phyloP scores from a whole-genome alignment of 2,888 invertebrate genomes.

The Andrena hattorfiana region DNA sequence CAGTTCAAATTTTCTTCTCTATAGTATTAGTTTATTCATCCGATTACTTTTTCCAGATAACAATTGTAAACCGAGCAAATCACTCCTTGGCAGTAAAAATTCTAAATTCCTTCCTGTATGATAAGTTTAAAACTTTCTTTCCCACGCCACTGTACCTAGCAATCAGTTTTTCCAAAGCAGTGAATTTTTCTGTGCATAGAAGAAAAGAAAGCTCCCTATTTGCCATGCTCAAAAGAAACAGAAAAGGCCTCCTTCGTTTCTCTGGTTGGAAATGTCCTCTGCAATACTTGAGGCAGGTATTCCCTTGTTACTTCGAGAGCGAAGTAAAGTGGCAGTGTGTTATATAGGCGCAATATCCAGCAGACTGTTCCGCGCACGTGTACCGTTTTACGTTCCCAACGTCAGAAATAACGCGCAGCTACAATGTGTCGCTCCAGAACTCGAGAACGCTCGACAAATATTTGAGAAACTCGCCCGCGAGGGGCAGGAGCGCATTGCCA shows the following conservation, averaged over 20 bases:
- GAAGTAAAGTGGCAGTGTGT: neutral
- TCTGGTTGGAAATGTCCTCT: neutral
- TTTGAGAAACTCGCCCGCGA: constrained; percentile 8
- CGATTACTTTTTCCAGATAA: too few relatives aligned
- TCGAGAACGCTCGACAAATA: constrained; percentile 13
- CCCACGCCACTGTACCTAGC: too few relatives aligned
- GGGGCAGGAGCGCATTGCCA: neutral
- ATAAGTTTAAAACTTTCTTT: too few relatives aligned
- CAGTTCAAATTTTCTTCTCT: too few relatives aligned
- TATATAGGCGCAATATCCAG: neutral
- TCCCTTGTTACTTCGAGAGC: neutral
- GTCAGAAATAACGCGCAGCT: constrained; percentile 39
- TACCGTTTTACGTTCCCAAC: constrained; percentile 31
- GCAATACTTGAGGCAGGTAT: neutral
- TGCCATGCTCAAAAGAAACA: too few relatives aligned
- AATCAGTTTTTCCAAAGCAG: too few relatives aligned
- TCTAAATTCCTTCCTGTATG: too few relatives aligned
- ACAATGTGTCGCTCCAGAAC: constrained; percentile 26
- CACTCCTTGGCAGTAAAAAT: too few relatives aligned
- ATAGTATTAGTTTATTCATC: too few relatives aligned
- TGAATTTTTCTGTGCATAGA: too few relatives aligned
- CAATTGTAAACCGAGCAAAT: too few relatives aligned
- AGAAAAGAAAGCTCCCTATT: too few relatives aligned
- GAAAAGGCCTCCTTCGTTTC: neutral
- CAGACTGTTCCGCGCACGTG: constrained; percentile 7